Evolutionary conservation across 2,888 invertebrate genomes (phyloP).

Genomic region (Ochropacha duplaris): DNA sequence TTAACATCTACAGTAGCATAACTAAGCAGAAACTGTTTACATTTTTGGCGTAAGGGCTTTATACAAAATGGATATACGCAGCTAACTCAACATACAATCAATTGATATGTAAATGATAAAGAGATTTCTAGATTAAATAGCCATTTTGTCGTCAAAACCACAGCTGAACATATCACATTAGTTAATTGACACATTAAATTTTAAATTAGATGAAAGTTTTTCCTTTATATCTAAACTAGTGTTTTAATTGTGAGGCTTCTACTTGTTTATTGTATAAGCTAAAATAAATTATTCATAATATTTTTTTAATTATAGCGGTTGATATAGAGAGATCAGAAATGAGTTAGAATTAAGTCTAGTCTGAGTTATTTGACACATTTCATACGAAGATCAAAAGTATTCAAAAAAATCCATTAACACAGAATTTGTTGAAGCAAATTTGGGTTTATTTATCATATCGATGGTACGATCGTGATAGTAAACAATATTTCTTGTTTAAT

Average conservation of each 20-base stretch:
- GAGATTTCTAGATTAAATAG: neutral
- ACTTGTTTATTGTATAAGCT: constrained; percentile 7
- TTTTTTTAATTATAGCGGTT: neutral
- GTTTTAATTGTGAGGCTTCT: neutral
- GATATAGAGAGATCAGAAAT: neutral
- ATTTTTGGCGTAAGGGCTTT: neutral
- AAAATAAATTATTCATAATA: constrained; percentile 7
- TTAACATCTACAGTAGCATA: neutral
- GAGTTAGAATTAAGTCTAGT: constrained; percentile 1
- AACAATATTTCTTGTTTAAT: too few relatives aligned
- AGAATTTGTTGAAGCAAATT: neutral
- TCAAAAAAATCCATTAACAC: neutral
- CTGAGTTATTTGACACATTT: neutral
- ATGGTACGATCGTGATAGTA: too few relatives aligned
- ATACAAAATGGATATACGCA: neutral
- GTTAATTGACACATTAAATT: neutral
- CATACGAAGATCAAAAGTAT: neutral
- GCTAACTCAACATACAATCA: neutral
- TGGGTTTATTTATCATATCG: neutral
- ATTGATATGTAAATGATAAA: neutral
- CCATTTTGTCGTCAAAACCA: neutral
- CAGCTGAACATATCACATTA: neutral
- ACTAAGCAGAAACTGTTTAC: neutral
- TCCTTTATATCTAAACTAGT: neutral
- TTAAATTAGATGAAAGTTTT: neutral